Conservation (phyloP, 2,888 invertebrate species). For the Spialia ferax region DNA sequence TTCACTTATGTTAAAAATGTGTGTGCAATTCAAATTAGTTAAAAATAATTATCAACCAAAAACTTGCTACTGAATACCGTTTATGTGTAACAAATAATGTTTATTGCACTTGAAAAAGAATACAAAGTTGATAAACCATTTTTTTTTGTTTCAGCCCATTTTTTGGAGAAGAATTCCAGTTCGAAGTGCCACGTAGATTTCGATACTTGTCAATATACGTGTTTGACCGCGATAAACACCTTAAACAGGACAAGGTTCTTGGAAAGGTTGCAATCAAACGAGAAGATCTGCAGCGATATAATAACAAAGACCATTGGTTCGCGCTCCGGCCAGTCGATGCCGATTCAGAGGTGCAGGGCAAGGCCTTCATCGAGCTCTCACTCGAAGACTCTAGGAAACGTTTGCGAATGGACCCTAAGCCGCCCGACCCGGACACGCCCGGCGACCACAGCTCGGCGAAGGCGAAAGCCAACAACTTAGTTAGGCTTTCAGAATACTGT, state of each 20-base stretch:
- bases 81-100: background rate
- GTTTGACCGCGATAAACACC: slow-evolving; percentile 94
- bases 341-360: slow-evolving; percentile 96
- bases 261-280: slow-evolving; percentile 94
- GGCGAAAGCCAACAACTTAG: slow-evolving; percentile 74
- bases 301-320: slow-evolving; percentile 98
- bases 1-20: background rate
- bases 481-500: slow-evolving; percentile 78
- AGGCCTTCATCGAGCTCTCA: slow-evolving; percentile 94
- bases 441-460: slow-evolving; percentile 66
- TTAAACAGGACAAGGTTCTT: slow-evolving; percentile 94
- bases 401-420: slow-evolving; percentile 82
- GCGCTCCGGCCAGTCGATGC: slow-evolving; percentile 94
- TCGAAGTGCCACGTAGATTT: slow-evolving; percentile 96
- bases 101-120: background rate
- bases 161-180: slow-evolving; percentile 97
- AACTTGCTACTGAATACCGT: background rate
- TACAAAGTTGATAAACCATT: slow-evolving; percentile 28
- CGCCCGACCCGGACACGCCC: slow-evolving; percentile 74
- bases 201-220: slow-evolving; percentile 96
- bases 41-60: background rate
- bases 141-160: slow-evolving; percentile 90
- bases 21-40: no score
- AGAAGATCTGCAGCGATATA: slow-evolving; percentile 94
- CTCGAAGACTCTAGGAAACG: slow-evolving; percentile 87